Evolutionary conservation across 2,888 invertebrate species (phyloP).

Genomic region (Diaperis boleti): DNA sequence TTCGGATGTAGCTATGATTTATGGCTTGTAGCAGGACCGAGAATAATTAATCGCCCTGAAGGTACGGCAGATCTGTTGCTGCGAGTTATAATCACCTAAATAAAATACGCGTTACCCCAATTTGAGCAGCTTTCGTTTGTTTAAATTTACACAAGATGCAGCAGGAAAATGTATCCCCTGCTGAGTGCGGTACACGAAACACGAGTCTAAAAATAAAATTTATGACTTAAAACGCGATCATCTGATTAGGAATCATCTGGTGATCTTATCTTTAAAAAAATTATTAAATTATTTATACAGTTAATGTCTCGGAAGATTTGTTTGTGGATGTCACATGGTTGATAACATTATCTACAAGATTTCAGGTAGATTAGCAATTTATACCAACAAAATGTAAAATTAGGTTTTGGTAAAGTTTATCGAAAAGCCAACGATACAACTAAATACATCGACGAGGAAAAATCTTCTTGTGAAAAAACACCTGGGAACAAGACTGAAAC

Average conservation of each 20-base stretch:
- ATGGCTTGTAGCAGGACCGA: slow-evolving; percentile 4
- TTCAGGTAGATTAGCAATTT: slow-evolving; percentile 1
- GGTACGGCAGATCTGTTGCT: slow-evolving; percentile 2
- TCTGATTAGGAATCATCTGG: slow-evolving; percentile 12
- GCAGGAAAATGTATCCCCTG: slow-evolving; percentile 11
- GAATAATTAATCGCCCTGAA: slow-evolving; percentile 13
- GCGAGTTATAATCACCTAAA: slow-evolving; percentile 16
- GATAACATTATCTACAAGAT: slow-evolving; percentile 7
- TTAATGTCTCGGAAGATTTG: slow-evolving; percentile 1
- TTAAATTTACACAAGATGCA: slow-evolving; percentile 15
- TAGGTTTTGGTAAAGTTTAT: too few species aligned
- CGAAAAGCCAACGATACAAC: too few species aligned
- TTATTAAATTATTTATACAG: slow-evolving; percentile 7
- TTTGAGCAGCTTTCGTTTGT: slow-evolving; percentile 2
- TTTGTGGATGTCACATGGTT: slow-evolving; percentile 7
- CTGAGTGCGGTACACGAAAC: slow-evolving; percentile 16
- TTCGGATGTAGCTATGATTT: slow-evolving; percentile 13
- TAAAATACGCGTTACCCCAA: slow-evolving; percentile 11
- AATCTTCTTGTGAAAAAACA: too few species aligned
- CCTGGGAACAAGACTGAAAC: too few species aligned
- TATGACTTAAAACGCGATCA: slow-evolving; percentile 13
- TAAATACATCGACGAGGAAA: too few species aligned
- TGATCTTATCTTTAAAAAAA: slow-evolving; percentile 12
- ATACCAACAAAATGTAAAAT: too few species aligned
- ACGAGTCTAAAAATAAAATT: slow-evolving; percentile 22